Evolutionary conservation across 2,797 vertebrate species (phyloP).

Genomic region (Remorina albescens): DNA sequence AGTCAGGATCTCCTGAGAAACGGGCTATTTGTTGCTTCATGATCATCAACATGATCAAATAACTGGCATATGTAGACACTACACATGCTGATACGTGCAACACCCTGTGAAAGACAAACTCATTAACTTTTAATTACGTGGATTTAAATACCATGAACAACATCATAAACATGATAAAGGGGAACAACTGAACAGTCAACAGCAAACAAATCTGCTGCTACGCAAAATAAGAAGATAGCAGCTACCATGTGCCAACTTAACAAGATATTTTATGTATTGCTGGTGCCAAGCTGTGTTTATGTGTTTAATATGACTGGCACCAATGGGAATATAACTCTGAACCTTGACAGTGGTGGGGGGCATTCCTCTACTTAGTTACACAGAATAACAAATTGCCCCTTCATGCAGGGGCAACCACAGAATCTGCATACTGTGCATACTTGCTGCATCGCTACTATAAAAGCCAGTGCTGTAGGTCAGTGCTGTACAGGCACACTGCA

Average conservation of each 20-base stretch:
- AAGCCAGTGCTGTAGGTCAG: constrained; percentile 39
- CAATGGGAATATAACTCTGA: constrained; percentile 46
- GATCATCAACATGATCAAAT: constrained; percentile 40
- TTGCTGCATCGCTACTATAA: constrained; percentile 47
- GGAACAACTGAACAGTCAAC: constrained; percentile 7
- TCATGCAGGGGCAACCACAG: constrained; percentile 34
- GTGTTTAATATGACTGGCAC: constrained; percentile 38
- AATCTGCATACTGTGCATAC: constrained; percentile 50
- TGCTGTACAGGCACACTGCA: constrained; percentile 32
- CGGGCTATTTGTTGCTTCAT: constrained; percentile 32
- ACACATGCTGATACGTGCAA: constrained; percentile 4
- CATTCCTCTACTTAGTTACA: constrained; percentile 47
- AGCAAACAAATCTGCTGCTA: constrained; percentile 10
- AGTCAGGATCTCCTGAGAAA: constrained; percentile 28
- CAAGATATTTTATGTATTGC: constrained; percentile 17
- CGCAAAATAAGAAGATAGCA: constrained; percentile 5
- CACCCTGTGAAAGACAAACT: constrained; percentile 39
- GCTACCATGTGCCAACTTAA: neutral
- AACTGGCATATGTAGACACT: constrained; percentile 10
- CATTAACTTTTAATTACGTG: constrained; percentile 46
- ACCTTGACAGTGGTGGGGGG: constrained; percentile 33
- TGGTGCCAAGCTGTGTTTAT: constrained; percentile 26
- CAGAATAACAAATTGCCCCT: constrained; percentile 50
- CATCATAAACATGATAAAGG: constrained; percentile 26
- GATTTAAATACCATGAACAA: constrained; percentile 33